Percentiles rank a stretch among this genome's conserved stretches.
Evolutionary conservation across 2,113 vertebrate genomes (phyloP).

Genomic region (Crotalus horridus): DNA sequence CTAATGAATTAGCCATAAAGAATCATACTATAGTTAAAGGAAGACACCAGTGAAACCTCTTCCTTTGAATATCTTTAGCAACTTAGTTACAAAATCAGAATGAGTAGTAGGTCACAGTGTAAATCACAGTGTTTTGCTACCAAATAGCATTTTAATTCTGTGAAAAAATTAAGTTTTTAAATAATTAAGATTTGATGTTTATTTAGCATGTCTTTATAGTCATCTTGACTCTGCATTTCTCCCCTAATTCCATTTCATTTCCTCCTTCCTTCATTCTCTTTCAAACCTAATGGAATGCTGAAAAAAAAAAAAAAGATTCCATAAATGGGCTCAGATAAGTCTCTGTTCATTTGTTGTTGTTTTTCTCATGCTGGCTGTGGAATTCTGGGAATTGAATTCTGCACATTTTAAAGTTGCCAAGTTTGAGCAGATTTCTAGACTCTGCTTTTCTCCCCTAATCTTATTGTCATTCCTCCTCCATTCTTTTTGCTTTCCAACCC

Average conservation of each 20-base stretch:
- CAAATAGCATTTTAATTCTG: not conserved
- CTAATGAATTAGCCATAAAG: conserved; percentile 3
- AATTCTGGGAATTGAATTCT: not conserved
- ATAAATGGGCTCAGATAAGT: not conserved
- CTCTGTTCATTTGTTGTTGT: not conserved
- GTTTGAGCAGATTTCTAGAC: not conserved
- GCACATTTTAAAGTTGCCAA: too few species aligned
- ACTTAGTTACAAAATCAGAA: conserved; percentile 39
- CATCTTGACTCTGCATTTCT: not conserved
- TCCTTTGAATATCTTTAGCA: conserved; percentile 15
- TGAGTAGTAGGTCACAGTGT: conserved; percentile 30
- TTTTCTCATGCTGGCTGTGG: not conserved
- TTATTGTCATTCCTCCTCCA: not conserved
- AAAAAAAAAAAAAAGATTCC: not conserved
- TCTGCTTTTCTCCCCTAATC: not conserved
- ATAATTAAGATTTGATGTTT: not conserved
- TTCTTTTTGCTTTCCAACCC: not conserved
- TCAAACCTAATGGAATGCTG: not conserved
- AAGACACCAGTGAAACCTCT: conserved; percentile 8
- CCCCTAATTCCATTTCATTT: not conserved
- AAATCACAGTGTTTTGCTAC: conserved; percentile 16
- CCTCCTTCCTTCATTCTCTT: not conserved
- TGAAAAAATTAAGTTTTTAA: not conserved
- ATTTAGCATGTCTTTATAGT: not conserved
- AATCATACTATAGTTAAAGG: conserved; percentile 19